Evolutionary conservation across 2,797 vertebrate genomes (phyloP).

Genomic region (Sus cebifrons): DNA sequence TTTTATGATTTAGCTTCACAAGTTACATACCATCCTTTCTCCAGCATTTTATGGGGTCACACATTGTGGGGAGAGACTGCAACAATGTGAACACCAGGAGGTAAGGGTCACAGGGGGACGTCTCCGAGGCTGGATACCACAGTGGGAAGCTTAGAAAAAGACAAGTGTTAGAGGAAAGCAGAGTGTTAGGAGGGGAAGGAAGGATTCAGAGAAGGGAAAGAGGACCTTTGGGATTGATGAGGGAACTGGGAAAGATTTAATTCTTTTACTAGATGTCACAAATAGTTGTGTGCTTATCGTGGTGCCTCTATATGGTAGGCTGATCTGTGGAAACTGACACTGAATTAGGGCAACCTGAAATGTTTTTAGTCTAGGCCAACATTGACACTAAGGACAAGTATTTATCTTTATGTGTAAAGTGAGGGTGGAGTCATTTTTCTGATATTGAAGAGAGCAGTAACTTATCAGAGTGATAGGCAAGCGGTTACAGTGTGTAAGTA

Average conservation of each 20-base stretch:
- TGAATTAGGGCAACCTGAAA: constrained; percentile 21
- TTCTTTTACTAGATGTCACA: constrained; percentile 2
- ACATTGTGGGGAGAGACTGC: background rate
- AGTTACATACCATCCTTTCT: background rate
- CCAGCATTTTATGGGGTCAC: background rate
- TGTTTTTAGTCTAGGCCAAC: background rate
- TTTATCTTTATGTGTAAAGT: constrained; percentile 57
- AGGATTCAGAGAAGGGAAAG: background rate
- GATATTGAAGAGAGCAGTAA: constrained; percentile 55
- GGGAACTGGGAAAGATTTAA: constrained; percentile 16
- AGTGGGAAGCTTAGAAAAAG: background rate
- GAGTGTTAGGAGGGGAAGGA: background rate
- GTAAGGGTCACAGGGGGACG: background rate
- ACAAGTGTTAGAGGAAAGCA: background rate
- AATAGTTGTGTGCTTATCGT: background rate
- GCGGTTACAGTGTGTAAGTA: background rate
- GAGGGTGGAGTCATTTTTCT: constrained; percentile 64
- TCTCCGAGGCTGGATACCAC: background rate
- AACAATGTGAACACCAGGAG: background rate
- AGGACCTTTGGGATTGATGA: constrained; percentile 3
- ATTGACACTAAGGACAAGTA: constrained; percentile 50
- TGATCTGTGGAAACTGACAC: constrained; percentile 19
- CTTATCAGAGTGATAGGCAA: constrained; percentile 29
- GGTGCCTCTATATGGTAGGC: background rate
- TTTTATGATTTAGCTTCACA: constrained; percentile 52